Evolutionary conservation across 2,888 invertebrate genomes (phyloP).

Genomic region (Bursaphelenchus okinawaensis): DNA sequence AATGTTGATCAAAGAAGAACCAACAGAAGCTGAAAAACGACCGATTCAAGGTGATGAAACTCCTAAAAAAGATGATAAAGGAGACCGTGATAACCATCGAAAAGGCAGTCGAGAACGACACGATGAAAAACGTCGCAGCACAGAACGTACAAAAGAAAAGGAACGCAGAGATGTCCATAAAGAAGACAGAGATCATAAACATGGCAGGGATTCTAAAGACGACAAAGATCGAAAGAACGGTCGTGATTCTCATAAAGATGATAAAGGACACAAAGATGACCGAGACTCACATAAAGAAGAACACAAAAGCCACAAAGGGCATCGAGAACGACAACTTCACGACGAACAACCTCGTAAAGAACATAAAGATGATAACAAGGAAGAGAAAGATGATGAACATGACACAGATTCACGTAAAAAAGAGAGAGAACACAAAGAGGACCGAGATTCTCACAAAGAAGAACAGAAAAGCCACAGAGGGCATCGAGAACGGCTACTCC

Average conservation of each 20-base stretch:
- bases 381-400: background rate
- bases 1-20: background rate
- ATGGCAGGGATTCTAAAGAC: too few relatives aligned
- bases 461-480: too few relatives aligned
- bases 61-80: background rate
- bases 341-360: constrained; percentile 18
- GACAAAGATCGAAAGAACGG: background rate
- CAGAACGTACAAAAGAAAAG: background rate
- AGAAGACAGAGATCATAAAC: too few relatives aligned
- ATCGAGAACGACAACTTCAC: background rate
- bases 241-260: too few relatives aligned
- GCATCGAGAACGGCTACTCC: background rate
- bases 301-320: too few relatives aligned
- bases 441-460: too few relatives aligned
- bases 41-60: background rate
- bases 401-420: too few relatives aligned
- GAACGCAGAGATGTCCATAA: background rate
- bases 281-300: too few relatives aligned
- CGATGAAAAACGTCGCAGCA: background rate
- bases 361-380: too few relatives aligned
- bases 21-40: background rate
- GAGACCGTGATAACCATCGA: background rate
- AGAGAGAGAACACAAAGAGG: too few relatives aligned
- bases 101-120: background rate
- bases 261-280: too few relatives aligned